phyloP scores from a whole-genome alignment of 2,797 vertebrate species.

The Steatocranus sp. region DNA sequence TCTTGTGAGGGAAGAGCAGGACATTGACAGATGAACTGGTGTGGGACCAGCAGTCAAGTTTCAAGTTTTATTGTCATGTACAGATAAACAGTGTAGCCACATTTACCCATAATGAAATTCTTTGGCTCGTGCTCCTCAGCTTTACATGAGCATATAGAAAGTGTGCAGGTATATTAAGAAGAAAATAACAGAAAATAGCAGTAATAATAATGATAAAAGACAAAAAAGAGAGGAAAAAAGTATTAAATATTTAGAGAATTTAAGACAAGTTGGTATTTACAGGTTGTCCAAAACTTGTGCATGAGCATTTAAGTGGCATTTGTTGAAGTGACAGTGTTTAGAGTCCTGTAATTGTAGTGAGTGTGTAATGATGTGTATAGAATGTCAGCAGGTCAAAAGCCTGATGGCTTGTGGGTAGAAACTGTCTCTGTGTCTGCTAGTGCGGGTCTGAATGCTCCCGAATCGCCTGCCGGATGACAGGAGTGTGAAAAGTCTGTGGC shows the following conservation, averaged over 20 bases:
- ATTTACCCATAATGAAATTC: neutral
- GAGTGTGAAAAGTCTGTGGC: neutral
- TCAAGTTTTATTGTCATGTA: neutral
- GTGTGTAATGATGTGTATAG: neutral
- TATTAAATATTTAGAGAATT: neutral
- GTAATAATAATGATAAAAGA: neutral
- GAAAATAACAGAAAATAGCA: neutral
- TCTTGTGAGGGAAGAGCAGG: neutral
- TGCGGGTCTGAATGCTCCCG: neutral
- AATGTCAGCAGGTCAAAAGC: neutral
- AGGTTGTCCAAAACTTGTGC: accelerated
- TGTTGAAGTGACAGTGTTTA: neutral
- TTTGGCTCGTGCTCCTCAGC: neutral
- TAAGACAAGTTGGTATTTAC: neutral
- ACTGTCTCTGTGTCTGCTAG: neutral
- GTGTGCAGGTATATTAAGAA: neutral
- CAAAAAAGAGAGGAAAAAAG: neutral
- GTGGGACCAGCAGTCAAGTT: neutral
- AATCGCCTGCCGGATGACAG: accelerated
- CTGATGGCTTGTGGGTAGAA: neutral
- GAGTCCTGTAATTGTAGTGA: neutral
- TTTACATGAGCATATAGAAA: neutral
- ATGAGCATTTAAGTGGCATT: neutral
- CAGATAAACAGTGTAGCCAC: neutral
- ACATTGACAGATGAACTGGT: neutral